These are phyloP conservation scores for Anthoptus insignis DNA, from an alignment of 2,888 invertebrate species.

Conservation along the genomic window DNA sequence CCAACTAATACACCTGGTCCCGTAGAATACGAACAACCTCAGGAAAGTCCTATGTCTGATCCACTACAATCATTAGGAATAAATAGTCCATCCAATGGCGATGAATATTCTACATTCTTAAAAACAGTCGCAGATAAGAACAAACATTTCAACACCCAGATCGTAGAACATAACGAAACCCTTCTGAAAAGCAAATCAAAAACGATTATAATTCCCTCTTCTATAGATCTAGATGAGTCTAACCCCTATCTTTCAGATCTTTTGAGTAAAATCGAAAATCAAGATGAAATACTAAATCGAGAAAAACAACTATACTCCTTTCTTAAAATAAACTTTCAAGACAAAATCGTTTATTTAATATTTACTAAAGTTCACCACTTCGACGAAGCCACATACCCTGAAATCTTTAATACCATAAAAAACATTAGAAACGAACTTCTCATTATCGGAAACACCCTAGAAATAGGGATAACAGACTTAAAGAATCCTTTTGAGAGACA, in stretches of 20 bases:
- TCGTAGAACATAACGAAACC: constrained; percentile 26
- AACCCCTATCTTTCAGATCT: constrained; percentile 22
- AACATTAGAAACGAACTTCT: constrained; percentile 5
- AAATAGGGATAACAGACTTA: constrained; percentile 27
- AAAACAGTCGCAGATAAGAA: no score
- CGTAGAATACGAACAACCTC: no score
- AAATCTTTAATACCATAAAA: constrained; percentile 14
- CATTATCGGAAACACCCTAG: not conserved
- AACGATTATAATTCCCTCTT: constrained; percentile 29
- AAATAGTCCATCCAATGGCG: no score
- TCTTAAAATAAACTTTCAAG: no score
- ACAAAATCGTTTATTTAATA: constrained; percentile 38
- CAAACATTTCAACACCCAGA: not conserved
- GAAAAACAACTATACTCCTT: constrained; percentile 4
- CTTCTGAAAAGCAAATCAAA: constrained; percentile 23
- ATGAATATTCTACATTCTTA: no score
- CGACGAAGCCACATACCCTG: constrained; percentile 11
- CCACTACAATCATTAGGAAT: no score
- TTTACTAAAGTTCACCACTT: constrained; percentile 39
- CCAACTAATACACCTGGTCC: no score
- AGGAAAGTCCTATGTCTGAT: no score
- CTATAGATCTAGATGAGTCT: constrained; percentile 35
- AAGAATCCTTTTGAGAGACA: constrained; percentile 39
- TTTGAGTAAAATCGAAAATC: no score
- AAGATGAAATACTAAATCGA: constrained; percentile 15